A percentile compares a stretch with the other conserved stretches of the same genome.
phyloP scores from a whole-genome alignment of 2,797 vertebrate species.

The Epinephelus malabaricus region DNA sequence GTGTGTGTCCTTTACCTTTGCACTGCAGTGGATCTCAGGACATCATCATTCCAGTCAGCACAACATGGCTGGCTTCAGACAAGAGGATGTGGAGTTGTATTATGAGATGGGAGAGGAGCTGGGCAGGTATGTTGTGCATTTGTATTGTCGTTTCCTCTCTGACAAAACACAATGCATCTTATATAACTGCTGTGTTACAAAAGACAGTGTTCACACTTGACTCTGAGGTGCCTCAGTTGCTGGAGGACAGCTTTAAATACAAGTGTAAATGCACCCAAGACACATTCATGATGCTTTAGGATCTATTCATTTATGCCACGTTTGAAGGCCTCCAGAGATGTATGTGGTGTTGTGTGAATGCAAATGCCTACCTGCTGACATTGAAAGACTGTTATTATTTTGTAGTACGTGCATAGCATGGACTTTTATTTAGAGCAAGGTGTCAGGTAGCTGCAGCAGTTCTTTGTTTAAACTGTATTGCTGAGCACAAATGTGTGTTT shows the following conservation, averaged over 20 bases:
- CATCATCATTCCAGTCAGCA: slow-evolving; percentile 49
- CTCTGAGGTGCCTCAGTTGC: neutral
- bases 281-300: neutral
- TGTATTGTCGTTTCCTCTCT: neutral
- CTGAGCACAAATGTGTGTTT: neutral
- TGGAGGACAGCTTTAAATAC: neutral
- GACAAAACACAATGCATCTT: neutral
- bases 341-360: neutral
- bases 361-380: neutral
- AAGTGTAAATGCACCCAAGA: neutral
- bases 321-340: neutral
- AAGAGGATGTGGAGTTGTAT: slow-evolving; percentile 93
- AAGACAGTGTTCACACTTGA: neutral
- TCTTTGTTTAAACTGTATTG: neutral
- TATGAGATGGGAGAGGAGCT: slow-evolving; percentile 98
- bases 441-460: neutral
- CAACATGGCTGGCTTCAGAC: slow-evolving; percentile 93
- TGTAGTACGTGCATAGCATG: neutral
- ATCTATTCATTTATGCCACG: rapidly evolving
- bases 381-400: neutral
- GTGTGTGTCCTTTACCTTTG: neutral
- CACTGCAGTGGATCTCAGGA: slow-evolving; percentile 48
- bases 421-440: neutral
- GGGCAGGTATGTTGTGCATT: slow-evolving; percentile 88
- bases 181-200: neutral